Base-by-base conservation (phyloP, 1,140 invertebrate species). In the Drosophila takahashii region DNA sequence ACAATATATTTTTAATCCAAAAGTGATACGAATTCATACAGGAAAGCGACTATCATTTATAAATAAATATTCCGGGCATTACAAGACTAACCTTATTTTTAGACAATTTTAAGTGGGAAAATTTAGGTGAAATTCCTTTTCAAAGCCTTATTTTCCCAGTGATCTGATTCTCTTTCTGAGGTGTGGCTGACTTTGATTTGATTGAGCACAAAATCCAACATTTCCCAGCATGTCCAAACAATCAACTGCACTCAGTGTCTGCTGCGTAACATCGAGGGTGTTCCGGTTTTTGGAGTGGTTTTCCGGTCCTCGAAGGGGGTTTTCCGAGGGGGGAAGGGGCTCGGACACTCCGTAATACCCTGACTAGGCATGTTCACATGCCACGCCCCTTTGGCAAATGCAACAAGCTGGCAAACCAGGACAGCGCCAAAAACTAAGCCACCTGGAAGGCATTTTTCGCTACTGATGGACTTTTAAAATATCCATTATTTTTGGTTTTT, bases 391-490 rank as follows among this genome's bases (percentile, higher is more conserved):
- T 36, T 29, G 53, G 66, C 52, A 67, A 51, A 56, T 79, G 80
- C 80, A 84, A 83, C 75, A 84, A 83, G 80, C 75, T 67, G 48
- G 41, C 62, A 67, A 65, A 66, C 36, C 32, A 44, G 41, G 32
- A 18, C 15, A 29, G n/a, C 22, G 9, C 11, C 15, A 10, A 47
- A 58, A 58, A 22, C 29, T 15, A 36, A 37, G 32, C 44, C 44
- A 50, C 7, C 16, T 13, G n/a, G 26, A 48, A 48, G 16, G 1
- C 5, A 3, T 13, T 22, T 15, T 15, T 41, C 2, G 1, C 0
- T 7, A 8, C 0, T 4, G 9, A 11, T 29, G 3, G 48, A 4
- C 9, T 15, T 1, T 1, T 2, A 1, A 41, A 61, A 16, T 66
- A 42, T 16, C 15, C 11, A 45, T 4, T 26, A 41, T 2, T 8